Base-by-base conservation (phyloP, 2,113 vertebrate species). In the Hippocampus abdominalis region DNA sequence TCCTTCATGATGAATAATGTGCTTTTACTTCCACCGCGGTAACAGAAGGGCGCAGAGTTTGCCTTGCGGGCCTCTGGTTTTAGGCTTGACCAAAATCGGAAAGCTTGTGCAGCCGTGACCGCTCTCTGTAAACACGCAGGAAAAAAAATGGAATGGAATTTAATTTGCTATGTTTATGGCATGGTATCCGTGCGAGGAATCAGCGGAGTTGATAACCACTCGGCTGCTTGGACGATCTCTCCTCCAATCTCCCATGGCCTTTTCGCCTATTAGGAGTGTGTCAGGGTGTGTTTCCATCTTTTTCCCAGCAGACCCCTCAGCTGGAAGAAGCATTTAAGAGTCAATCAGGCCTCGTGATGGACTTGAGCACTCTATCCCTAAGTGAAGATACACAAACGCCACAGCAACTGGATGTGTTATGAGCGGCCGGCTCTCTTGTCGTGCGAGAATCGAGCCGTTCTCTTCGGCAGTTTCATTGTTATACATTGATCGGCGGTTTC, bases 221-320 rank as follows among this genome's bases (percentile, higher is more conserved):
- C 51, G 54, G 27, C 60, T 64, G 10, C 48, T 70, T 27, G 73
- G 65, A 39, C 78, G 70, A 71, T 72, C 70, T 69, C 54, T 76
- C 12, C 40, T 2, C 6, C 54, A 72, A 66, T 76, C 71, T 81
- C 57, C 69, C 25, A 46, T 80, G 68, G 61, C 56, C 71, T 66
- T 74, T 80, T 72, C 67, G 77, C 77, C 83, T 83, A 85, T 84
- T 83, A 87, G 72, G 68, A 76, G 51, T 32, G 46, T 60, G n/a
- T 70, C 71, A 69, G 72, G 74, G 71, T 74, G 48, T 36, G 68
- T 75, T 73, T 76, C 76, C 44, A 27, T 62, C 44, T 32, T 59
- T 78, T 78, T 64, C 69, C 59, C 72, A 63, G 63, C 80, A 75
- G 73, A 69, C 42, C 73, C 42, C 61, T 56, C 68, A 20, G 61